These are phyloP conservation scores for Adoxophyes honmai DNA, from an alignment of 1,140 invertebrate species.

Conservation along the genomic window DNA sequence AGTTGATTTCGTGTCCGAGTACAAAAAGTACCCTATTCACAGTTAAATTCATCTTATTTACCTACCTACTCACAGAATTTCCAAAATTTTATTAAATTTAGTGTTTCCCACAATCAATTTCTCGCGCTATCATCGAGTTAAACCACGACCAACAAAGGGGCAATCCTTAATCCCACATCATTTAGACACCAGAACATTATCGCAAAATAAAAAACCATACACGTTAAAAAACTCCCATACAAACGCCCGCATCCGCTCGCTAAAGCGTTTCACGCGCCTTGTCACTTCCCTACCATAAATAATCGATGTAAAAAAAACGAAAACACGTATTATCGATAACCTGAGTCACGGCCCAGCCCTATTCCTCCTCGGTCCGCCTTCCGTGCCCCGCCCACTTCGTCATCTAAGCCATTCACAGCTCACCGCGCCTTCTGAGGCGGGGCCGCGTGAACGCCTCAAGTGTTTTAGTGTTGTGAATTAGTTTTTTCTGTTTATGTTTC, in stretches of 20 bases:
- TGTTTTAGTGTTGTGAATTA: constrained; percentile 70
- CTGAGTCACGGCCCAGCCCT: constrained; percentile 62
- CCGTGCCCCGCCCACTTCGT: constrained; percentile 42
- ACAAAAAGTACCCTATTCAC: too few species aligned
- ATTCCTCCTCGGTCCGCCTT: constrained; percentile 35
- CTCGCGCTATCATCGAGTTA: too few species aligned
- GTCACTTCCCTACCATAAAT: constrained; percentile 65
- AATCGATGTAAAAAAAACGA: constrained; percentile 54
- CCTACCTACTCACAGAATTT: too few species aligned
- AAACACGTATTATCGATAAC: constrained; percentile 49
- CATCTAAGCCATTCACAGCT: constrained; percentile 47
- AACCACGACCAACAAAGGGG: too few species aligned
- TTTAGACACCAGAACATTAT: too few species aligned
- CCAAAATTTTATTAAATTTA: too few species aligned
- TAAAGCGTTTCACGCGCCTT: constrained; percentile 43
- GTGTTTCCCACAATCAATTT: too few species aligned
- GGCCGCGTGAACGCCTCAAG: constrained; percentile 32
- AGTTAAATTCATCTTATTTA: too few species aligned
- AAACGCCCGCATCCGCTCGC: constrained; percentile 24
- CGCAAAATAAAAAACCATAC: too few species aligned
- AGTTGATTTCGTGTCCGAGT: too few species aligned
- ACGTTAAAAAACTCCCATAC: too few species aligned
- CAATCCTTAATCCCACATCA: too few species aligned
- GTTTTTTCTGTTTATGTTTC: constrained; percentile 59
- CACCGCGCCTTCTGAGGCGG: constrained; percentile 31